Percentiles rank a stretch among this genome's conserved stretches.
These are phyloP conservation scores for Psilanteris sp. DNA, from an alignment of 1,140 invertebrate genomes.

Conservation along the genomic window DNA sequence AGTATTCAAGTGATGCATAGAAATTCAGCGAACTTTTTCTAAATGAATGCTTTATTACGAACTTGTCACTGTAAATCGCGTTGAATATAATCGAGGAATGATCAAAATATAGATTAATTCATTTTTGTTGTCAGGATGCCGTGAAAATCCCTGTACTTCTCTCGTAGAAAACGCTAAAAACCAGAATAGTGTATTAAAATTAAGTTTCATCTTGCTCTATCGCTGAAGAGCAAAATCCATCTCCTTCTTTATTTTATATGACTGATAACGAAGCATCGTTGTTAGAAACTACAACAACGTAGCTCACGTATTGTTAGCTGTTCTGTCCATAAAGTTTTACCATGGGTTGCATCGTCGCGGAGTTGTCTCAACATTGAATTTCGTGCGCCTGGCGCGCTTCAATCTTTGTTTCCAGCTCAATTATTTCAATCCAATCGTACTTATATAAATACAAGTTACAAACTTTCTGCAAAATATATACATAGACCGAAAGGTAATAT, in stretches of 20 bases:
- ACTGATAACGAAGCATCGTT: conserved; percentile 60
- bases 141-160: too few relatives aligned
- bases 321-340: conserved; percentile 61
- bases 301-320: conserved; percentile 56
- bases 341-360: conserved; percentile 50
- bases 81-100: too few relatives aligned
- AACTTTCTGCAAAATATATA: conserved; percentile 44
- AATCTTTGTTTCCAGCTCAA: conserved; percentile 64
- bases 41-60: too few relatives aligned
- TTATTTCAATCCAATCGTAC: conserved; percentile 64
- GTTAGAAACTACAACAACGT: conserved; percentile 54
- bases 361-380: conserved; percentile 63
- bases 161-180: too few relatives aligned
- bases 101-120: too few relatives aligned
- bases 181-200: conserved; percentile 7
- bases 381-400: conserved; percentile 47
- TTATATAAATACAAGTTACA: conserved; percentile 62
- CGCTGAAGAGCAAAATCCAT: conserved; percentile 9
- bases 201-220: conserved; percentile 16
- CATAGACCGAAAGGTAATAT: conserved; percentile 25
- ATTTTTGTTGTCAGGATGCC: too few relatives aligned
- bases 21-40: too few relatives aligned
- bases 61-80: too few relatives aligned
- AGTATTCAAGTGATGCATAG: too few relatives aligned
- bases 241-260: conserved; percentile 16